These are phyloP conservation scores for Aethina tumida DNA, from an alignment of 1,140 invertebrate genomes.

Conservation along the genomic window DNA sequence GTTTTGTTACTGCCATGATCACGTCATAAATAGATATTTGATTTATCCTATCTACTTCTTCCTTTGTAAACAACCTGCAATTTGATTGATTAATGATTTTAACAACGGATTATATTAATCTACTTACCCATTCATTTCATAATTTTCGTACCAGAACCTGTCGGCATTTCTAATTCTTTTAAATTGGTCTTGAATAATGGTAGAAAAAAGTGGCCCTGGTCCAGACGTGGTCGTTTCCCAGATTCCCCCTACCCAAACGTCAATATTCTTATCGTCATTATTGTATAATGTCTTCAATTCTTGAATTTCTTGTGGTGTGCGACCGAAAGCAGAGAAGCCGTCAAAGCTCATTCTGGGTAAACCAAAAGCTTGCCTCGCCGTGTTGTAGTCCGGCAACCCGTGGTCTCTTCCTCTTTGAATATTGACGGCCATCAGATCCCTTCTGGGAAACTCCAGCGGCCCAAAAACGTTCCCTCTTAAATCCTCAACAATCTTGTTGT, in stretches of 20 bases:
- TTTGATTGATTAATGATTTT: slow-evolving; percentile 4
- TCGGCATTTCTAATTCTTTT: slow-evolving; percentile 44
- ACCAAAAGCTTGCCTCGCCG: slow-evolving; percentile 44
- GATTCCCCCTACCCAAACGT: slow-evolving; percentile 61
- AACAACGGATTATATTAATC: slow-evolving; percentile 1
- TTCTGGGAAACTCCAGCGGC: slow-evolving; percentile 56
- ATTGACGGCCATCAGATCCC: slow-evolving; percentile 55
- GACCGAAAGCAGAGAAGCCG: too few species aligned
- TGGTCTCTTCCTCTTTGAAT: slow-evolving; percentile 60
- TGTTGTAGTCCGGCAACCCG: slow-evolving; percentile 57
- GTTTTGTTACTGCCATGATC: slow-evolving; percentile 42
- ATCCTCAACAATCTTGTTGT: slow-evolving; percentile 55
- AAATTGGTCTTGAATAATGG: slow-evolving; percentile 47
- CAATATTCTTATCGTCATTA: slow-evolving; percentile 43
- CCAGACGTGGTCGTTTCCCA: slow-evolving; percentile 47
- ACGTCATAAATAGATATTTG: slow-evolving; percentile 46
- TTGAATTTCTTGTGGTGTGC: too few species aligned
- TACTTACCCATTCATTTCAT: slow-evolving; percentile 40
- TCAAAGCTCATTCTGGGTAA: too few species aligned
- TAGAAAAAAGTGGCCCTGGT: slow-evolving; percentile 51
- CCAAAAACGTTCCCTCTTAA: slow-evolving; percentile 54
- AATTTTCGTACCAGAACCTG: slow-evolving; percentile 51
- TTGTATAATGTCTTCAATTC: slow-evolving; percentile 40
- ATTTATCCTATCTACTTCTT: slow-evolving; percentile 45
- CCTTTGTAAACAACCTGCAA: slow-evolving; percentile 45